Evolutionary conservation across 2,113 vertebrate genomes (phyloP), one percentile per base, ranked within the genome.

Genomic region (Glareola pratincola): DNA sequence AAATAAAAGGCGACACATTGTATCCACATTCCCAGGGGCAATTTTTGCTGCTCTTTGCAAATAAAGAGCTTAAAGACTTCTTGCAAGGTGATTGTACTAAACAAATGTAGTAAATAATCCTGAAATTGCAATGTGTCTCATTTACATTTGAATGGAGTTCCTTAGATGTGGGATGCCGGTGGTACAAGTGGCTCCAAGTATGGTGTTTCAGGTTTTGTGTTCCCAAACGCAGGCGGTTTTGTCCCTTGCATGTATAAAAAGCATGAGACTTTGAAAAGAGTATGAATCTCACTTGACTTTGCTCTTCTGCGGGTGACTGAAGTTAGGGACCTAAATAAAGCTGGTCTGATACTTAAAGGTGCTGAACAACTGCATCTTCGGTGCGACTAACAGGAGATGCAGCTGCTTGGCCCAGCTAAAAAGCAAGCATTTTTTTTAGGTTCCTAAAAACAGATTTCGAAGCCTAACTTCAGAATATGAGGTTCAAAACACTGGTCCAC

Each of bases 31-130:
- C 41, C 85, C 63, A 34, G 67, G 62, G 73, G 71, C 86, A 92
- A 20, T 63, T 95, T 91, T 91, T 96, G 74, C 84, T 74, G 59
- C 54, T 91, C 81, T 87, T 64, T 83, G 89, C 71, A 94, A 95
- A 85, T 94, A 91, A 91, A 95, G 37, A 0, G 1, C 87, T 85
- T 77, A 73, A 95, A 85, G 84, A 41, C 77, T 79, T 82, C 62
- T 86, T 92, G 69, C 63, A 88, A 96, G 84, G 89, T 82, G 85
- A 90, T 96, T 94, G 77, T 85, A 50, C 84, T 90, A 91, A 97
- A 95, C 67, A 91, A 97, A 88, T 85, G 78, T 90, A 79, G 91
- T 96, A 94, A 96, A 95, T 91, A 94, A 95, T 95, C 89, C 87
- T 85, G 94, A 90, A 96, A 96, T 90, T 93, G 85, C 90, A 74